Evolutionary conservation across 2,113 vertebrate species (phyloP), one percentile per base, ranked within the genome.

Genomic region (Theristicus caerulescens): DNA sequence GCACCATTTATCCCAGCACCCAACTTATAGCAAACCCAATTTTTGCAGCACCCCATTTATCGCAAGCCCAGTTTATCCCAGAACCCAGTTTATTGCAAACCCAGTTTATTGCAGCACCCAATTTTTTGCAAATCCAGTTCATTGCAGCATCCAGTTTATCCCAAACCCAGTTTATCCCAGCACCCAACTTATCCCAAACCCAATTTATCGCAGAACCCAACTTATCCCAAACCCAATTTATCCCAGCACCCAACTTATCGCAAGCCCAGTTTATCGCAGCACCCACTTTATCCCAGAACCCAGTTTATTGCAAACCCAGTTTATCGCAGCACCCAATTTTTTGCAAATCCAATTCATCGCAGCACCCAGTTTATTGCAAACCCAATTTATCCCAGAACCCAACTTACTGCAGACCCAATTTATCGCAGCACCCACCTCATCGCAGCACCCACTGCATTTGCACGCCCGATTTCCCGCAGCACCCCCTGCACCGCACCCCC

Each of bases 21-120:
- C 31, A 9, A 1, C 2, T 24, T 3, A 32, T 12, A 9, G 15
- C 77, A 67, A 46, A 49, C 9, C 47, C 1, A 27, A 4, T 22
- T 51, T 9, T 16, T 7, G 0, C 54, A 46, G 61, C 32, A 67
- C 49, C 54, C 22, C 4, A 0, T 8, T 83, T 11, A 4, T 4
- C 2, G 12, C 52, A 46, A 42, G 10, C 13, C 5, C 25, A 31
- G 4, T 7, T 72, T 21, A 46, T 4, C 16, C 9, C 57, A 54
- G 58, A 13, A 44, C 44, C 44, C 44, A 44, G 6, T 16, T 44
- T 44, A 44, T 44, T 16, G 44, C 44, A 44, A 16, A 55, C 42
- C 46, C n/a, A 21, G 1, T 7, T 58, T n/a, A 19, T n/a, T 18
- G 1, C 47, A 34, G 32, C 65, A 38, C 38, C 38, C 38, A 38